Base-by-base conservation (phyloP, 2,888 invertebrate species). In the Cephus pulcher region DNA sequence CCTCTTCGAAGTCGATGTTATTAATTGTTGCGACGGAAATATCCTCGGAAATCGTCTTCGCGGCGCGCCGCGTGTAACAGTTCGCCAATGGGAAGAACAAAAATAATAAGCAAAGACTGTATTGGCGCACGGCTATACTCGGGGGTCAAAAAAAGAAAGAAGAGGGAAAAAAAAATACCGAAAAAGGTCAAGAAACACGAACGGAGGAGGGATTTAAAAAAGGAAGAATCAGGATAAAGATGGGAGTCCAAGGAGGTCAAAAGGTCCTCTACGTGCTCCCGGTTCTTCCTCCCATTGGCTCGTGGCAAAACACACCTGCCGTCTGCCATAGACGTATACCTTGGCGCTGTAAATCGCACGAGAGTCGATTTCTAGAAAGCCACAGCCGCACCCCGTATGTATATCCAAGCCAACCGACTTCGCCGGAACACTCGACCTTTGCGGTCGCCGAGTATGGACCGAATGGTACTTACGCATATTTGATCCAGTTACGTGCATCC, bases 231-330 rank as follows among this genome's bases (percentile, higher is more conserved):
- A 80, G 83, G 86, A 86, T 87, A 87, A 86, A 87, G 88, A 86
- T 85, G 86, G 88, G 86, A 88, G 89, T 86, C 86, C 83, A 85
- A 82, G 81, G 83, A 71, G 84, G 90, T 89, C 89, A 89, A 86
- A 84, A 88, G 90, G 88, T 89, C 88, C 85, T 83, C 84, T 88
- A 89, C 90, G 90, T 90, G 89, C 88, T 86, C 86, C 88, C 86
- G 56, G 86, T 88, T 88, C 86, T 84, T 82, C 80, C 23, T 56
- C 6, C 56, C 23, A 56, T 56, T 56, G 78, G 75, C 78, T 71
- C 71, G 80, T 79, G 79, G 85, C 84, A 85, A 87, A 87, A 87
- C 87, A 88, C 87, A 87, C 87, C 88, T 88, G 88, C 83, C 83
- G 78, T 56, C 56, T 56, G 2, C 56, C 56, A 56, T 23, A 56